These are phyloP conservation scores for Sanderia malayensis DNA, from an alignment of 30 jellyfish, hydroid and myxozoan species.

Conservation along the genomic window DNA sequence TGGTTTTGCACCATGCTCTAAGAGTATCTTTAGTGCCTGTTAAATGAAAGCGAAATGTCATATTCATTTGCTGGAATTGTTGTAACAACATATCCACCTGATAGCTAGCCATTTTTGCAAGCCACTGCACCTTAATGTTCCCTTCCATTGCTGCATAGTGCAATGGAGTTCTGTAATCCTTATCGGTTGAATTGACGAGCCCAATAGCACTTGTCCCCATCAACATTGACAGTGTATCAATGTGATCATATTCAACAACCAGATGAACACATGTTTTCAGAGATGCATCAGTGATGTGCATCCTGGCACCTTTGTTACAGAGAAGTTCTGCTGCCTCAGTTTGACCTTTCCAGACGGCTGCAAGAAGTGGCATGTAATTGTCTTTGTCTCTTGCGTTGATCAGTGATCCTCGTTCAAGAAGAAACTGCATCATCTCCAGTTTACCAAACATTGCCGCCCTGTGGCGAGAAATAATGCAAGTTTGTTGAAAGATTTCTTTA, in stretches of 20 bases:
- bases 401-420: constrained; percentile 71
- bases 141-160: constrained; percentile 91
- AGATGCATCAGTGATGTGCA: constrained; percentile 56
- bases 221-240: constrained; percentile 54
- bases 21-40: constrained; percentile 72
- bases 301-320: constrained; percentile 59
- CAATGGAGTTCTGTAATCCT: constrained; percentile 82
- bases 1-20: constrained; percentile 72
- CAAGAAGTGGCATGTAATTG: constrained; percentile 82
- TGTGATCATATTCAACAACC: constrained; percentile 75
- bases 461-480: too few relatives aligned
- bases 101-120: too few relatives aligned
- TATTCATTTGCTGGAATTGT: too few relatives aligned
- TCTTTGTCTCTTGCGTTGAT: constrained; percentile 73
- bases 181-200: constrained; percentile 72
- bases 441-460: constrained; percentile 92
- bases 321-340: constrained; percentile 70
- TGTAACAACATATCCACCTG: too few relatives aligned
- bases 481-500: too few relatives aligned
- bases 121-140: constrained; percentile 64
- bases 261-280: constrained; percentile 79
- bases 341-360: constrained; percentile 96
- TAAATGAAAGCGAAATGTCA: neutral
- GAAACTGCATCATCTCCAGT: constrained; percentile 43
- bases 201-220: constrained; percentile 59